These are phyloP conservation scores for Galeopsomyia nigrocyanea DNA, from an alignment of 2,888 invertebrate species.

Conservation along the genomic window DNA sequence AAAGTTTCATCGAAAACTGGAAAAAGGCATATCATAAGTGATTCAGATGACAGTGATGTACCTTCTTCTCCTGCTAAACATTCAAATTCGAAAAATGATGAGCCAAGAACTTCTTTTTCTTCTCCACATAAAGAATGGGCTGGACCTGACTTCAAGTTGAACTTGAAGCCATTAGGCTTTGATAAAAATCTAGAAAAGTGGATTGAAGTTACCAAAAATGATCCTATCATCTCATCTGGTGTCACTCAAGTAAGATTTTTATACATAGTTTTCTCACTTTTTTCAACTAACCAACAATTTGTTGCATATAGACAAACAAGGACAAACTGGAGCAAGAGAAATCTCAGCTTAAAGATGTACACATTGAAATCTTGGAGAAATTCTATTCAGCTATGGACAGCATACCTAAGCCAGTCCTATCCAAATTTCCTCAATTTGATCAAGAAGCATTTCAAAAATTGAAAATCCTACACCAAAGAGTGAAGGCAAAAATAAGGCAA, in stretches of 20 bases:
- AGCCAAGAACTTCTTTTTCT: background rate
- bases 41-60: conserved; percentile 23
- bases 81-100: background rate
- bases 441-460: conserved; percentile 72
- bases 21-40: conserved; percentile 15
- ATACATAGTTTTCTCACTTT: background rate
- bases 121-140: conserved; percentile 52
- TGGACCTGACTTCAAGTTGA: conserved; percentile 53
- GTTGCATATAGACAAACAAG: conserved; percentile 51
- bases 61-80: background rate
- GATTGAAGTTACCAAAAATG: conserved; percentile 47
- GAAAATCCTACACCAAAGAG: conserved; percentile 73
- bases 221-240: conserved; percentile 48
- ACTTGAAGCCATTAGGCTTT: conserved; percentile 59
- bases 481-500: conserved; percentile 72
- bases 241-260: conserved; percentile 6
- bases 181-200: conserved; percentile 28
- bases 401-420: conserved; percentile 76
- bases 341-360: conserved; percentile 69
- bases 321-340: conserved; percentile 55
- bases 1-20: conserved; percentile 2
- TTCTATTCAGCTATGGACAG: conserved; percentile 75
- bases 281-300: conserved; percentile 12
- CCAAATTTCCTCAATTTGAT: conserved; percentile 75
- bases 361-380: conserved; percentile 76